These are phyloP conservation scores for Nemoura dubitans DNA, from an alignment of 2,888 invertebrate genomes.

Conservation along the genomic window DNA sequence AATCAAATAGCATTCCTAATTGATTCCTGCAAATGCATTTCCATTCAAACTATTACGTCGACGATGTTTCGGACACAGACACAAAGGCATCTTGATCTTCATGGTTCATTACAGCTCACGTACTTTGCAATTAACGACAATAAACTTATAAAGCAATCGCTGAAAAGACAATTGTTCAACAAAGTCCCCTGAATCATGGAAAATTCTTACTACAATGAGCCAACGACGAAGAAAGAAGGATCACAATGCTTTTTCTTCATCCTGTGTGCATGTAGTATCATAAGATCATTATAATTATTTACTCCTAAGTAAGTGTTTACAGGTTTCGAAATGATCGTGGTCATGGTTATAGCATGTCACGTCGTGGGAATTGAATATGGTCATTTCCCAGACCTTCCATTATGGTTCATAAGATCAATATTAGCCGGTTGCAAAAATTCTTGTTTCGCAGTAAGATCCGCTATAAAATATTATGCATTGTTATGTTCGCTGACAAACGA, in stretches of 20 bases:
- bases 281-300: not conserved
- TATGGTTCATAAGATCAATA: conserved; percentile 22
- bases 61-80: not conserved
- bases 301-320: conserved; percentile 20
- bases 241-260: conserved; percentile 16
- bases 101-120: not conserved
- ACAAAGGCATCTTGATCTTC: not conserved
- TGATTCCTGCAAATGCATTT: not conserved
- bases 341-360: conserved; percentile 34
- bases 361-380: not conserved
- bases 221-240: not conserved
- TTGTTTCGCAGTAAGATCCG: not conserved
- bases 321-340: conserved; percentile 27
- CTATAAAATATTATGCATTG: not conserved
- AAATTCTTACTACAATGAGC: not conserved
- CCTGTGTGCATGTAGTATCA: conserved; percentile 25
- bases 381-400: conserved; percentile 26
- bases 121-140: not conserved
- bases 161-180: not conserved
- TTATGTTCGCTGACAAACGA: not conserved
- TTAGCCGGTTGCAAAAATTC: not conserved
- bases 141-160: not conserved
- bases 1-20: not conserved
- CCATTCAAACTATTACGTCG: not conserved
- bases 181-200: not conserved